These are phyloP conservation scores for Erebia ligea DNA, from an alignment of 2,888 invertebrate genomes.

Conservation along the genomic window DNA sequence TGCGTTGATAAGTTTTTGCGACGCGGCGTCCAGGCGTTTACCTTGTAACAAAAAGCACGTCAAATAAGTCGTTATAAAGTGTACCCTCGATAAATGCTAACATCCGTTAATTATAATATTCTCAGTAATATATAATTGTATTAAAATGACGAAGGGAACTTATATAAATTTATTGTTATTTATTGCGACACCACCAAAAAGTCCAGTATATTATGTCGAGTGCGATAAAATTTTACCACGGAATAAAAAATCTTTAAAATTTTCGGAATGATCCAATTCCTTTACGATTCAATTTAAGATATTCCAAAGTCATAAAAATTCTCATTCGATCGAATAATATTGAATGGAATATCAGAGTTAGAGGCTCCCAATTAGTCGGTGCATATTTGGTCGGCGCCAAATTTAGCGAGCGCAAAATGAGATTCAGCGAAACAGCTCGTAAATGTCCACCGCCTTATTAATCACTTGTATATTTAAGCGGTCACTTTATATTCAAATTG, in stretches of 20 bases:
- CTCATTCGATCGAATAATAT: conserved; percentile 34
- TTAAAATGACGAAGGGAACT: background rate
- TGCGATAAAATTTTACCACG: conserved; percentile 25
- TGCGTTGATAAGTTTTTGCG: conserved; percentile 30
- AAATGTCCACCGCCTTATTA: conserved; percentile 64
- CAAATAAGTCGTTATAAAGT: conserved; percentile 37
- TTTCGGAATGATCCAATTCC: conserved; percentile 35
- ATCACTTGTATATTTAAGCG: conserved; percentile 66
- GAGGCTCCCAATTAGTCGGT: conserved; percentile 40
- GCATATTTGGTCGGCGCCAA: conserved; percentile 41
- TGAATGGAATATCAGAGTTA: conserved; percentile 38
- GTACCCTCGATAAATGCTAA: conserved; percentile 32
- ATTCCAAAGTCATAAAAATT: conserved; percentile 45
- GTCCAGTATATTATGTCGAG: conserved; percentile 8
- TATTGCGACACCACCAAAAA: conserved; percentile 6
- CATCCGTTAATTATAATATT: conserved; percentile 19
- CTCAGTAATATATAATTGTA: conserved; percentile 1
- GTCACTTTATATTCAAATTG: conserved; percentile 70
- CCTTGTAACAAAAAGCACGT: conserved; percentile 36
- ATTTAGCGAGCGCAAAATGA: conserved; percentile 37
- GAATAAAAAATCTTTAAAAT: conserved; percentile 22
- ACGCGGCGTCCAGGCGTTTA: conserved; percentile 29
- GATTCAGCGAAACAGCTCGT: conserved; percentile 62
- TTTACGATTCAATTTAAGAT: conserved; percentile 45
- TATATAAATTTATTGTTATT: conserved; percentile 10